These are phyloP conservation scores for Echinometra lucunter DNA, from an alignment of 53 echinoderm and acorn worm species.

Conservation along the genomic window DNA sequence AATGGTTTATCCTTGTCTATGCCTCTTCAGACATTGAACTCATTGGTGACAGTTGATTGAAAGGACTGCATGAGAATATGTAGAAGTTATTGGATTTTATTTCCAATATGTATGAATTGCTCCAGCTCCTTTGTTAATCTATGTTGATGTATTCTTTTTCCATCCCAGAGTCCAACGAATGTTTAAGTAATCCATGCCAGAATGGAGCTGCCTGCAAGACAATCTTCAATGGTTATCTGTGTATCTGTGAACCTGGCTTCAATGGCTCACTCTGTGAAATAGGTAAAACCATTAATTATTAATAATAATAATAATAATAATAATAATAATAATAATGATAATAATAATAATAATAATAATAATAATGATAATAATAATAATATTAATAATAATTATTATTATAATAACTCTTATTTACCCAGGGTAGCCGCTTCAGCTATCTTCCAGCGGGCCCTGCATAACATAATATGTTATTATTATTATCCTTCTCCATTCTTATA, in stretches of 20 bases:
- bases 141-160: neutral
- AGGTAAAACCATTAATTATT: neutral
- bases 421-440: no score
- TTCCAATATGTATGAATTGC: neutral
- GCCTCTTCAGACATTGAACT: neutral
- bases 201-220: slow-evolving; percentile 58
- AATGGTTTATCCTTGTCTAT: neutral
- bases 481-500: no score
- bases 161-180: slow-evolving; percentile 22
- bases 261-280: slow-evolving; percentile 58
- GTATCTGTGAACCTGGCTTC: slow-evolving; percentile 48
- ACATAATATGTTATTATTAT: no score
- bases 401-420: no score
- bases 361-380: no score
- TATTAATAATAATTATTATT: no score
- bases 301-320: no score
- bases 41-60: neutral
- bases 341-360: no score
- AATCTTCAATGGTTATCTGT: slow-evolving; percentile 45
- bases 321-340: no score
- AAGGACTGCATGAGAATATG: neutral
- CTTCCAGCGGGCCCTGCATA: no score
- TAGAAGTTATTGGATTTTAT: neutral
- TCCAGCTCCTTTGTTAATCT: neutral
- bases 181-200: slow-evolving; percentile 61